A percentile compares a stretch with the other conserved stretches of the same genome.
Conservation (phyloP, 2,888 invertebrate genomes). For the Noctua pronuba region DNA sequence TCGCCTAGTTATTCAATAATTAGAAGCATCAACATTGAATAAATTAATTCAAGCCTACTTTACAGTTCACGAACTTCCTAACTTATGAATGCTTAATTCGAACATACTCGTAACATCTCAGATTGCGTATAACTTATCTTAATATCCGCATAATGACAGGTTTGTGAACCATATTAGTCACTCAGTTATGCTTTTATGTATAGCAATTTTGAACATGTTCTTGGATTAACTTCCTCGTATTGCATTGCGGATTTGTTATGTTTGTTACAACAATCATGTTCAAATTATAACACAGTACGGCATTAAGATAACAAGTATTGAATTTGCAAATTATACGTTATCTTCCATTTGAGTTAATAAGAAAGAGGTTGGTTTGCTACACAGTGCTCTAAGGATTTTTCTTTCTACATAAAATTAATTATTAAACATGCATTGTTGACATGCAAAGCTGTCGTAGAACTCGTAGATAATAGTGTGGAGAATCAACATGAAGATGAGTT, state of each 20-base stretch:
- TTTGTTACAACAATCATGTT: constrained; percentile 30
- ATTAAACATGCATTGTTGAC: not conserved
- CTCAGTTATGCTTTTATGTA: constrained; percentile 60
- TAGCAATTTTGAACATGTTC: constrained; percentile 60
- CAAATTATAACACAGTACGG: constrained; percentile 23
- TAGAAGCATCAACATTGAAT: constrained; percentile 56
- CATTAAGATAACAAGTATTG: constrained; percentile 22
- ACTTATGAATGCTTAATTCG: constrained; percentile 57
- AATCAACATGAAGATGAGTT: constrained; percentile 40
- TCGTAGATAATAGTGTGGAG: constrained; percentile 7
- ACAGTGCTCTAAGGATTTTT: not conserved
- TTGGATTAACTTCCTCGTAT: constrained; percentile 63
- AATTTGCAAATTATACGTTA: constrained; percentile 7
- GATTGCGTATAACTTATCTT: constrained; percentile 61
- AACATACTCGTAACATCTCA: constrained; percentile 55
- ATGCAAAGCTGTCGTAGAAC: not conserved
- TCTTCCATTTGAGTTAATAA: constrained; percentile 12
- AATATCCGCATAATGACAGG: constrained; percentile 66
- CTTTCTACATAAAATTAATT: not conserved
- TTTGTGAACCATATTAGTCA: constrained; percentile 60
- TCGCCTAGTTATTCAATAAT: constrained; percentile 48
- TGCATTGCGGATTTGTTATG: constrained; percentile 47
- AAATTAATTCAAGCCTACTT: constrained; percentile 60
- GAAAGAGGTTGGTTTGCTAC: constrained; percentile 4
- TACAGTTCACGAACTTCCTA: constrained; percentile 63